Conservation (phyloP, 2,888 invertebrate species). For the Platerodrilus igneus region DNA sequence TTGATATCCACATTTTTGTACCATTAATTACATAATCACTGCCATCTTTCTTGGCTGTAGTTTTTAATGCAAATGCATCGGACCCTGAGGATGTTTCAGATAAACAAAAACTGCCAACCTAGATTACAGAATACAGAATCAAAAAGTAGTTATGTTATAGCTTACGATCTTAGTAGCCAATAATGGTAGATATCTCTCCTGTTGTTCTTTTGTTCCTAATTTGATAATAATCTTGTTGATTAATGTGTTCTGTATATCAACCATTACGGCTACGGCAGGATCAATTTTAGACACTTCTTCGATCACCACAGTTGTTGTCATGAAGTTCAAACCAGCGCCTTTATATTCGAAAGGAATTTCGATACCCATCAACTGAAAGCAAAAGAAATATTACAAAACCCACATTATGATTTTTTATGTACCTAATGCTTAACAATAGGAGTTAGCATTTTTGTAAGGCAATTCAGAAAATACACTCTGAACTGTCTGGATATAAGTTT, state of each 20-base stretch:
- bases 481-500: no score
- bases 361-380: constrained; percentile 75
- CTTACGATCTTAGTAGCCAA: constrained; percentile 78
- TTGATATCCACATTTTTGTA: constrained; percentile 97
- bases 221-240: constrained; percentile 81
- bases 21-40: constrained; percentile 85
- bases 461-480: no score
- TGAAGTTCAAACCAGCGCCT: constrained; percentile 86
- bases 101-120: constrained; percentile 90
- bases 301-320: constrained; percentile 82
- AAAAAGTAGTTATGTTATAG: no score
- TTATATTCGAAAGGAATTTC: constrained; percentile 85
- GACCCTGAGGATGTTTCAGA: constrained; percentile 90
- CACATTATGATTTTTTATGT: no score
- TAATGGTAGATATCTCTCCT: constrained; percentile 81
- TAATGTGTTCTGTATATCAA: constrained; percentile 94
- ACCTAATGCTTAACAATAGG: no score
- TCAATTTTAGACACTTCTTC: constrained; percentile 94
- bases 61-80: constrained; percentile 93
- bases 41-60: constrained; percentile 88
- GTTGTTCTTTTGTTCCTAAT: constrained; percentile 82
- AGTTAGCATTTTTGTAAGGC: no score
- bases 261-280: constrained; percentile 79
- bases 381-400: no score
- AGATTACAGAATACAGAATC: constrained; percentile 2